Evolutionary conservation across 2,888 invertebrate species (phyloP).

Genomic region (Drosophila pegasa): DNA sequence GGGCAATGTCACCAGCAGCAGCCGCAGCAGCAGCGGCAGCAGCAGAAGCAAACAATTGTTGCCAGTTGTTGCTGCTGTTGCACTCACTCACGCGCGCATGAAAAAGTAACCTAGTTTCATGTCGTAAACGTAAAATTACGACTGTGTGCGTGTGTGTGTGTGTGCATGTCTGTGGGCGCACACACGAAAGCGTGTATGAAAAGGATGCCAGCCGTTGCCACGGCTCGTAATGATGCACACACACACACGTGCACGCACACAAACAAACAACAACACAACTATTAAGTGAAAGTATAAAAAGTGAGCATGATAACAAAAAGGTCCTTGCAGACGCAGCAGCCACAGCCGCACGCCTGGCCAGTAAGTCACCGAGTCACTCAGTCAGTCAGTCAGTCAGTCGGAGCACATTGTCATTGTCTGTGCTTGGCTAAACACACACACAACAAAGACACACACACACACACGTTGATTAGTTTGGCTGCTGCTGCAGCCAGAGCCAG

Average conservation of each 20-base stretch:
- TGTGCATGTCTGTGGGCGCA: conserved; percentile 20
- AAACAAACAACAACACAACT: conserved; percentile 70
- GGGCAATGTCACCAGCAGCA: conserved; percentile 77
- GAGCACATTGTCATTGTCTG: conserved; percentile 59
- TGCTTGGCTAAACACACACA: conserved; percentile 51
- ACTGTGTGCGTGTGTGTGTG: conserved; percentile 32
- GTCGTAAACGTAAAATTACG: conserved; percentile 78
- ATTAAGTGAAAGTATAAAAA: conserved; percentile 81
- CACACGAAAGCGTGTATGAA: conserved; percentile 47
- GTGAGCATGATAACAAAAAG: conserved; percentile 80
- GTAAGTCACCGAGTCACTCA: conserved; percentile 28
- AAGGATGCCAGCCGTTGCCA: conserved; percentile 56
- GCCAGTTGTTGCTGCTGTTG: conserved; percentile 40
- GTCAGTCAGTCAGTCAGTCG: conserved; percentile 29
- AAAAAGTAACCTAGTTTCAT: conserved; percentile 78
- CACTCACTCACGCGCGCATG: conserved; percentile 69
- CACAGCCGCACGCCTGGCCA: conserved; percentile 46
- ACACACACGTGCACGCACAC: conserved; percentile 26
- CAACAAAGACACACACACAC: conserved; percentile 18
- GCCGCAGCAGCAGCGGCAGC: conserved; percentile 69
- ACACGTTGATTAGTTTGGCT: conserved; percentile 69
- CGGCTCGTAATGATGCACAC: conserved; percentile 68
- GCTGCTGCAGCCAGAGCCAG: conserved; percentile 14
- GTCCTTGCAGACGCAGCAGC: conserved; percentile 68
- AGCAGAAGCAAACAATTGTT: conserved; percentile 56